Evolutionary conservation across 2,113 vertebrate genomes (phyloP).

Genomic region (Rhodinocichla rosea): DNA sequence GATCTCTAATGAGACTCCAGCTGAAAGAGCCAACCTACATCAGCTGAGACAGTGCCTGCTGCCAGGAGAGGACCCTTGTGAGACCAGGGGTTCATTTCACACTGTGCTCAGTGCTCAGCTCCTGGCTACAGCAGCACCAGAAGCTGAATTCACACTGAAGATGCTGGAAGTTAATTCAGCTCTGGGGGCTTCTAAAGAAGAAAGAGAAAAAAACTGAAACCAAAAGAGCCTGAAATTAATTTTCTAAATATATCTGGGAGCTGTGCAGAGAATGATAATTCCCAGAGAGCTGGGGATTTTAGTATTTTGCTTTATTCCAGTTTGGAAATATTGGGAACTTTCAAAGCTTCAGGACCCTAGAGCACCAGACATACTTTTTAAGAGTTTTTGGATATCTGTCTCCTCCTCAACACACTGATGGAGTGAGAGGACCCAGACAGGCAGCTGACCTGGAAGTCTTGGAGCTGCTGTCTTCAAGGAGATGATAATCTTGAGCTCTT

Average conservation of each 20-base stretch:
- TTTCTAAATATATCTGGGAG: constrained; percentile 26
- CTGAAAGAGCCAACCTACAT: not conserved
- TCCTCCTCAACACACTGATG: not conserved
- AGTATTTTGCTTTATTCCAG: not conserved
- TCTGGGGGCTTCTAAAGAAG: not conserved
- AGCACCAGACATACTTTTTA: accelerated
- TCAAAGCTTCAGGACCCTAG: not conserved
- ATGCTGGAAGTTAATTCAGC: not conserved
- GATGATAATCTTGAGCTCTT: not conserved
- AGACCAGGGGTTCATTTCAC: not conserved
- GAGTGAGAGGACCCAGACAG: not conserved
- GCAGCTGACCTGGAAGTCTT: not conserved
- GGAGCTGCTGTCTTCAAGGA: not conserved
- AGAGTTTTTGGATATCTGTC: not conserved
- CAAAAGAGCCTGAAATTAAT: constrained; percentile 56
- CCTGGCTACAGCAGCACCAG: not conserved
- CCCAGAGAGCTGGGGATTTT: not conserved
- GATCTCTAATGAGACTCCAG: not conserved
- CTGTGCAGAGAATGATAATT: not conserved
- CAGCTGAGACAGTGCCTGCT: not conserved
- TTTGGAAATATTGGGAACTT: not conserved
- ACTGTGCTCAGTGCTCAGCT: accelerated
- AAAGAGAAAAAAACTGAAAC: not conserved
- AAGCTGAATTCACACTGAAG: not conserved
- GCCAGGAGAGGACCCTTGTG: not conserved